phyloP scores from a whole-genome alignment of 2,113 vertebrate genomes.

The Podarcis cretensis region DNA sequence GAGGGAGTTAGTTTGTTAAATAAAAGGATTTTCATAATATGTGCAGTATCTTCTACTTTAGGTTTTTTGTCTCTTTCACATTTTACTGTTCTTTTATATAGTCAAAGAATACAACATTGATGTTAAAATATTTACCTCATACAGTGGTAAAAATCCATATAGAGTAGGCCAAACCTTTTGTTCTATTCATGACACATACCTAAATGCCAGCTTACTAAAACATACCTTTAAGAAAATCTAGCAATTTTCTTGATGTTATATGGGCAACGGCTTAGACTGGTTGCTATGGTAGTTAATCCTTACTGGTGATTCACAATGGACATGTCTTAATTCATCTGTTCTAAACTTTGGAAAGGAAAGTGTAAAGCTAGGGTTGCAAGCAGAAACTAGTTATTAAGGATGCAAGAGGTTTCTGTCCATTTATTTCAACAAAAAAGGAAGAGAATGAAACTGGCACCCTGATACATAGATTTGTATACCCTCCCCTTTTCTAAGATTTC shows the following conservation, averaged over 20 bases:
- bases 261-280: conserved; percentile 60
- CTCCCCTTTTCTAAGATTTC: not conserved
- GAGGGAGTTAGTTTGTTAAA: no score
- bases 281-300: conserved; percentile 79
- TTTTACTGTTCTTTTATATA: not conserved
- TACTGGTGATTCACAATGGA: conserved; percentile 51
- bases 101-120: not conserved
- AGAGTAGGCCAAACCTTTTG: conserved; percentile 4
- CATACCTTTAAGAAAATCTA: conserved; percentile 52
- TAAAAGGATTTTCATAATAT: no score
- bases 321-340: conserved; percentile 57
- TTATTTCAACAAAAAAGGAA: conserved; percentile 40
- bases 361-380: conserved; percentile 54
- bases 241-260: conserved; percentile 48
- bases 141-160: conserved; percentile 16
- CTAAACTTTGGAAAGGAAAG: conserved; percentile 48
- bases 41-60: no score
- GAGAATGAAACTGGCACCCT: not conserved
- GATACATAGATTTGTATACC: not conserved
- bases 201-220: conserved; percentile 52
- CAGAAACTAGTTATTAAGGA: conserved; percentile 54
- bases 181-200: conserved; percentile 24
- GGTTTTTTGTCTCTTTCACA: no score
- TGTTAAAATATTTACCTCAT: not conserved
- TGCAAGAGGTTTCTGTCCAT: conserved; percentile 38